Percentiles rank a stretch among this genome's conserved stretches.
These are phyloP conservation scores for Eulemur coronatus DNA, from an alignment of 2,797 vertebrate species.

Conservation along the genomic window DNA sequence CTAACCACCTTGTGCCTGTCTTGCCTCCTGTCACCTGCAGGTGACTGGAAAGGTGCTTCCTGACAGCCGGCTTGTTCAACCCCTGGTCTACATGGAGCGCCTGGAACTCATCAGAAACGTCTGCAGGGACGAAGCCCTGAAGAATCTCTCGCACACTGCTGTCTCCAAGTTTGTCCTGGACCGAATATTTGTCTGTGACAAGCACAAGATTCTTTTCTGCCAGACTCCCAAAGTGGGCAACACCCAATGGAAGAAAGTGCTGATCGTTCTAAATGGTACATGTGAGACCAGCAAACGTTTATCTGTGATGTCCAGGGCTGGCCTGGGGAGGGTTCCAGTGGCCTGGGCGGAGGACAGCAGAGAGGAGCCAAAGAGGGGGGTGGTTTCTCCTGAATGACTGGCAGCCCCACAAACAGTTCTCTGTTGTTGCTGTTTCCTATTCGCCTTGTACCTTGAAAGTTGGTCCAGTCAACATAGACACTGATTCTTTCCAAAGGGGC, in stretches of 20 bases:
- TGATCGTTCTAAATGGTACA: slow-evolving; percentile 97
- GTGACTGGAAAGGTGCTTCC: slow-evolving; percentile 79
- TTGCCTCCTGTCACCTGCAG: slow-evolving; percentile 73
- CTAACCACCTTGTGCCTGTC: neutral
- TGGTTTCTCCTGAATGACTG: neutral
- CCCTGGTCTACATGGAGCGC: slow-evolving; percentile 87
- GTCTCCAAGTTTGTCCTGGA: slow-evolving; percentile 96
- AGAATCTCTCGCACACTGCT: slow-evolving; percentile 91
- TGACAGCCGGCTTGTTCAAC: slow-evolving; percentile 74
- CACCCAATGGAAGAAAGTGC: slow-evolving; percentile 99
- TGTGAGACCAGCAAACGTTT: neutral
- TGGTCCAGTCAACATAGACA: neutral
- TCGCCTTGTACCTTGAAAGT: neutral
- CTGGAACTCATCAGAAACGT: slow-evolving; percentile 89
- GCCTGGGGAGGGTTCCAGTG: rapidly evolving
- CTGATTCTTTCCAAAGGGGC: neutral
- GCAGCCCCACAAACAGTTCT: neutral
- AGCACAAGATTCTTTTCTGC: slow-evolving; percentile 98
- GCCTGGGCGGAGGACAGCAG: neutral
- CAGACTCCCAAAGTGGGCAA: slow-evolving; percentile 99
- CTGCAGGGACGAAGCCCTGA: slow-evolving; percentile 90
- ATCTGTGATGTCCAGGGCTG: neutral
- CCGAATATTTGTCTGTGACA: slow-evolving; percentile 98
- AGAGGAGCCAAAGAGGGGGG: neutral
- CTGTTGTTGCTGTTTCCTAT: neutral